Evolutionary conservation across 2,797 vertebrate genomes (phyloP).

Genomic region (Vireo griseus): DNA sequence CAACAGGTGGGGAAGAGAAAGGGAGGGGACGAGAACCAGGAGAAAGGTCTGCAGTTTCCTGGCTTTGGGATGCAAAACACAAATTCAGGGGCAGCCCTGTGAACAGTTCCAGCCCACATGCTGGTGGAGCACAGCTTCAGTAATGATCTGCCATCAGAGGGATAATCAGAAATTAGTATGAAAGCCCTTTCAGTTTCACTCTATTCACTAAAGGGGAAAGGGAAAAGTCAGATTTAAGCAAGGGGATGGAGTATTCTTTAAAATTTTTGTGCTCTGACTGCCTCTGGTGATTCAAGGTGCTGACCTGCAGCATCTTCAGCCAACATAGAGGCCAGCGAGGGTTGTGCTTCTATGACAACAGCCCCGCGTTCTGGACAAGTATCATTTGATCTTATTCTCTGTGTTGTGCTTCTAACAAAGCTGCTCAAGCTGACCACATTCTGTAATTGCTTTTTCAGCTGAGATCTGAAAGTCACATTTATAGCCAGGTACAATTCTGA

Average conservation of each 20-base stretch:
- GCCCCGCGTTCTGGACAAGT: background rate
- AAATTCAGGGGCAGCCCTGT: background rate
- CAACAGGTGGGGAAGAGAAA: background rate
- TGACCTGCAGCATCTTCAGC: background rate
- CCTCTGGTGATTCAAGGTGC: background rate
- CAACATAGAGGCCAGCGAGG: background rate
- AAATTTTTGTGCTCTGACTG: background rate
- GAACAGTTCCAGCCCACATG: background rate
- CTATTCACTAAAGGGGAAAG: background rate
- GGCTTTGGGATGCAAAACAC: background rate
- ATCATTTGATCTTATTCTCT: conserved; percentile 45
- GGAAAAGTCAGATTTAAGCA: background rate
- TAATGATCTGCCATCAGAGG: background rate
- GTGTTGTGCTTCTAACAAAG: conserved; percentile 32
- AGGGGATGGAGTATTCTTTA: background rate
- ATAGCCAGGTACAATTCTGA: conserved; percentile 7
- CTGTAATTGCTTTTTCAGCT: conserved; percentile 52
- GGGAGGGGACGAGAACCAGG: background rate
- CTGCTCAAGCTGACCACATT: background rate
- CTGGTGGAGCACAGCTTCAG: background rate
- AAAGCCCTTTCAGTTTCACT: background rate
- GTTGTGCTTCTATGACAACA: conserved; percentile 65
- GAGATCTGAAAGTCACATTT: conserved; percentile 8
- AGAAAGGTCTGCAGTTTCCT: background rate
- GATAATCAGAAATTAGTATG: background rate